phyloP scores from a whole-genome alignment of 30 jellyfish, hydroid and myxozoan species.

The Nemopilema nomurai region DNA sequence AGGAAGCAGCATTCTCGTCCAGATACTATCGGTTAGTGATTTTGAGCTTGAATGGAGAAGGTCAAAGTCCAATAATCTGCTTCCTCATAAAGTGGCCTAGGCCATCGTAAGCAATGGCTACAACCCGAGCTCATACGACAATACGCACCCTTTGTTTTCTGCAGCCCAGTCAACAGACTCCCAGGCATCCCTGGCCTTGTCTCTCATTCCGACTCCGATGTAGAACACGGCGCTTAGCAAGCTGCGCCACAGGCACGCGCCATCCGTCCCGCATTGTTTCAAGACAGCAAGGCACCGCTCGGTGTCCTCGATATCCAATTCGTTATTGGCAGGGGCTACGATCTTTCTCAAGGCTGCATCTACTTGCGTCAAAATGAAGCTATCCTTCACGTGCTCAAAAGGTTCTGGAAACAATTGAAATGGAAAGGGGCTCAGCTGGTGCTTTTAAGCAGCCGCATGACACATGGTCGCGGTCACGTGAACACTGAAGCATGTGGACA shows the following conservation, averaged over 20 bases:
- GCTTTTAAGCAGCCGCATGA: no score
- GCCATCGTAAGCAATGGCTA: no score
- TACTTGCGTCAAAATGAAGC: constrained; percentile 44
- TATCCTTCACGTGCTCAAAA: constrained; percentile 13
- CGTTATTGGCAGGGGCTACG: constrained; percentile 20
- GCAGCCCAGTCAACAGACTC: background rate
- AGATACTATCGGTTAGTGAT: no score
- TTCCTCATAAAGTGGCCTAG: no score
- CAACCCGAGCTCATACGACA: background rate
- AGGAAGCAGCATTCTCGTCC: no score
- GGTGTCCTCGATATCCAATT: constrained; percentile 16
- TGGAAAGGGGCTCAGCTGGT: background rate
- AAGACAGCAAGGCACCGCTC: constrained; percentile 32
- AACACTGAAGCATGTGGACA: no score
- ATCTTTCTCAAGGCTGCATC: constrained; percentile 28
- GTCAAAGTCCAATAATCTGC: no score
- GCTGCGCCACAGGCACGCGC: constrained; percentile 35
- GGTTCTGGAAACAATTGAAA: constrained; percentile 39
- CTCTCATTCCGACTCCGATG: constrained; percentile 36
- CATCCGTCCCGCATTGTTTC: constrained; percentile 35
- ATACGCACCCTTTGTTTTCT: constrained; percentile 8
- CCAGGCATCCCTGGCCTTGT: constrained; percentile 53
- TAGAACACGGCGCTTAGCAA: constrained; percentile 36
- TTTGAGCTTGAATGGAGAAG: no score
- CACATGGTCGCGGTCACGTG: no score